Conservation (phyloP, 2,888 invertebrate genomes). For the Onchidella celtica region DNA sequence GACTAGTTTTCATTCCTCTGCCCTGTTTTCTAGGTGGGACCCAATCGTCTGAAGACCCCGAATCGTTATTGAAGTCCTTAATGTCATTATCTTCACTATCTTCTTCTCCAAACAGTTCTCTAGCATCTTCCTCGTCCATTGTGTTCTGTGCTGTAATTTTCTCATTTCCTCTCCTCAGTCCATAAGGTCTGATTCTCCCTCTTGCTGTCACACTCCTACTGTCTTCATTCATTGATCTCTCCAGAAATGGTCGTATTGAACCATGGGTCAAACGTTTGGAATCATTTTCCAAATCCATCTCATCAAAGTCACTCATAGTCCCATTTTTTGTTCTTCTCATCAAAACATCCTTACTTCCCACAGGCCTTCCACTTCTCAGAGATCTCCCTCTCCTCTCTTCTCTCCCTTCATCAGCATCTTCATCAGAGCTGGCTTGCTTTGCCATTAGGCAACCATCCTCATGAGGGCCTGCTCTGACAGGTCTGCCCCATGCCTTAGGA, state of each 20-base stretch:
- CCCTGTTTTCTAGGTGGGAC: background rate
- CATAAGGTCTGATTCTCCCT: background rate
- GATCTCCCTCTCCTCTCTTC: background rate
- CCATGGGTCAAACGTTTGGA: background rate
- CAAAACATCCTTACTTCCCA: background rate
- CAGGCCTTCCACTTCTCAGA: background rate
- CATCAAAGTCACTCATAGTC: background rate
- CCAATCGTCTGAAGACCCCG: background rate
- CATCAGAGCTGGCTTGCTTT: constrained; percentile 56
- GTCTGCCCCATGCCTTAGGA: constrained; percentile 57
- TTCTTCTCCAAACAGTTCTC: background rate
- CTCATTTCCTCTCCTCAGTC: background rate
- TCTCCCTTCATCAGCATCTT: background rate
- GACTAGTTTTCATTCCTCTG: background rate
- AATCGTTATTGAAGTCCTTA: no score
- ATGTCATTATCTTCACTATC: background rate
- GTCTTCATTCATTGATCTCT: background rate
- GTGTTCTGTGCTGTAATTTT: background rate
- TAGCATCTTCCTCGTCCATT: background rate
- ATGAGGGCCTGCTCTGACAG: constrained; percentile 64
- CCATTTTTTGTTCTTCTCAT: background rate
- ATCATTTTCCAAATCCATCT: constrained; percentile 14
- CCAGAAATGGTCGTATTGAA: background rate
- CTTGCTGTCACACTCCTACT: background rate
- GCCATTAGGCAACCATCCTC: constrained; percentile 56